These are phyloP conservation scores for Laodelphax striatellus DNA, from an alignment of 1,140 invertebrate species.

Conservation along the genomic window DNA sequence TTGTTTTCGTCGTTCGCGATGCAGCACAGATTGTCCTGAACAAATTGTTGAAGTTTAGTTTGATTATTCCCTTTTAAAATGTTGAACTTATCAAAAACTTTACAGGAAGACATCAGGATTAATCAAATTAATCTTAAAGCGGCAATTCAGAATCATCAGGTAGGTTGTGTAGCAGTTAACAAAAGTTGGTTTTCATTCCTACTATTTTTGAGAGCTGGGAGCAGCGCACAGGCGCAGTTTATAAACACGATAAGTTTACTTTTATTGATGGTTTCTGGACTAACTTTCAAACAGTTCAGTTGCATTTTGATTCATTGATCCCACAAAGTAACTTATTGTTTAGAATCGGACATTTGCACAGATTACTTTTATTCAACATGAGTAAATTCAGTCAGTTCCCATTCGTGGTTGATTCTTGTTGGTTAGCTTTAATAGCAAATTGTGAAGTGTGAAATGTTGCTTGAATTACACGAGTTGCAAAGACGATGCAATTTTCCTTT, in stretches of 20 bases:
- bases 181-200: slow-evolving; percentile 1
- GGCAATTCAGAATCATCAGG: not conserved
- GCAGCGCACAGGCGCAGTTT: slow-evolving; percentile 1
- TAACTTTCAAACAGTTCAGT: not conserved
- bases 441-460: no score
- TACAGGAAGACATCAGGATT: not conserved
- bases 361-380: no score
- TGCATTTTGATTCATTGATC: no score
- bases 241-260: not conserved
- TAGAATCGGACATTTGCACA: no score
- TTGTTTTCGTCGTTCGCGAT: slow-evolving; percentile 1
- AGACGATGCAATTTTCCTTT: no score
- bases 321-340: no score
- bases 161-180: not conserved
- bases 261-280: not conserved
- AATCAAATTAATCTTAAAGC: not conserved
- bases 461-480: no score
- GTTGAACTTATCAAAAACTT: not conserved
- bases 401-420: no score
- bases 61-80: not conserved
- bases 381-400: no score
- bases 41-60: not conserved
- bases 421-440: no score
- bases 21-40: not conserved
- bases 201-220: not conserved